Conservation (phyloP, 1,140 invertebrate genomes). For the Ridgeia piscesae region DNA sequence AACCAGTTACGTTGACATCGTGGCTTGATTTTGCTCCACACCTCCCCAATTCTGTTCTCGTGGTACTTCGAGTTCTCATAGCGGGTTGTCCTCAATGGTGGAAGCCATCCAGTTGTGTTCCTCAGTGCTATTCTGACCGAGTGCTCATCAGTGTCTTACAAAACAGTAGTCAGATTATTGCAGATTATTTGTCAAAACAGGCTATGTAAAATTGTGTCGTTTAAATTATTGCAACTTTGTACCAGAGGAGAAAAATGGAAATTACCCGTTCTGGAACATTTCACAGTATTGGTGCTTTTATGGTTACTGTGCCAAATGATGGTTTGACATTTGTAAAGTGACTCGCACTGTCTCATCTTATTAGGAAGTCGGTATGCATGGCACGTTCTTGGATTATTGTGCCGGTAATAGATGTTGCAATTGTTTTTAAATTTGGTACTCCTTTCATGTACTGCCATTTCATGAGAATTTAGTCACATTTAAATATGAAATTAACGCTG, state of each 20-base stretch:
- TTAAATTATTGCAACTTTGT: background rate
- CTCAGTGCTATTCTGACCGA: too few relatives aligned
- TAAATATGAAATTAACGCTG: background rate
- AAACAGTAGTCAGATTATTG: too few relatives aligned
- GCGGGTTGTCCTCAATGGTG: background rate
- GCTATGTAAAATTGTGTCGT: background rate
- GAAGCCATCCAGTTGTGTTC: background rate
- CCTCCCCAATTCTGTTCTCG: background rate
- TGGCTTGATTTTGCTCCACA: background rate
- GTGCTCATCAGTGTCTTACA: background rate
- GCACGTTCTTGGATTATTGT: too few relatives aligned
- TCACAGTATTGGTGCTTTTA: background rate
- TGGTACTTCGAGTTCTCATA: background rate
- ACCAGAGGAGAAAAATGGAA: background rate
- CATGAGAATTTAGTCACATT: background rate
- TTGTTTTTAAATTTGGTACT: background rate
- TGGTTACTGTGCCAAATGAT: background rate
- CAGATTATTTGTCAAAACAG: background rate
- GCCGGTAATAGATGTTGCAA: too few relatives aligned
- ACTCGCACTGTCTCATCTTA: background rate
- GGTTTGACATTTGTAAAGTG: background rate
- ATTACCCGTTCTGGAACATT: background rate
- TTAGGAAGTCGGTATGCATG: too few relatives aligned
- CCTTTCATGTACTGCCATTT: background rate
- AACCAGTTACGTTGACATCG: background rate